Evolutionary conservation across 2,888 invertebrate genomes (phyloP).

Genomic region (Ophioninae sp.): DNA sequence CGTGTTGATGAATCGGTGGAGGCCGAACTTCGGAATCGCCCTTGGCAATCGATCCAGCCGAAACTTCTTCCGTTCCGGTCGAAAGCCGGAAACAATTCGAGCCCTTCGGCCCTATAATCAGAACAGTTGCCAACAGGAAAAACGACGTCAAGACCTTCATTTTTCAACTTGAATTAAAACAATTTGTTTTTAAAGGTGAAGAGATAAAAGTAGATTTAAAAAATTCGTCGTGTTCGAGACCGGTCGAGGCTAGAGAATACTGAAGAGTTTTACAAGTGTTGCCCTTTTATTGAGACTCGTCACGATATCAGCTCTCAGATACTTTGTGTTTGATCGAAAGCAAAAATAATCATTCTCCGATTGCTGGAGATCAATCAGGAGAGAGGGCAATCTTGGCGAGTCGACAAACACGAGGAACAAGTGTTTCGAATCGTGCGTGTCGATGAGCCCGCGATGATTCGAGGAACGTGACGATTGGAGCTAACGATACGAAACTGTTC

Average conservation of each 20-base stretch:
- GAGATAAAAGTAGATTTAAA: not conserved
- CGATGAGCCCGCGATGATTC: no score
- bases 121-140: not conserved
- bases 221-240: not conserved
- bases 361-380: not conserved
- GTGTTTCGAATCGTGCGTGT: no score
- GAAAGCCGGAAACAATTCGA: not conserved
- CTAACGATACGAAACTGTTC: not conserved
- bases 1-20: conserved; percentile 84
- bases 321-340: not conserved
- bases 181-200: not conserved
- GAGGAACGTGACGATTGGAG: not conserved
- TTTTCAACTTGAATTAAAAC: no score
- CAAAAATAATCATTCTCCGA: not conserved
- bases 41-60: not conserved
- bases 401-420: not conserved
- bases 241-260: not conserved
- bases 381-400: not conserved
- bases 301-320: not conserved
- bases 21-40: conserved; percentile 75
- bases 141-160: not conserved
- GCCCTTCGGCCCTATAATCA: not conserved
- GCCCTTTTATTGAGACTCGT: conserved; percentile 11
- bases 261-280: not conserved
- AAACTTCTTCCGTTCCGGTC: not conserved